Percentiles rank a stretch among this genome's conserved stretches.
These are phyloP conservation scores for Girardia tigrina DNA, from an alignment of 2,888 invertebrate genomes.

Conservation along the genomic window DNA sequence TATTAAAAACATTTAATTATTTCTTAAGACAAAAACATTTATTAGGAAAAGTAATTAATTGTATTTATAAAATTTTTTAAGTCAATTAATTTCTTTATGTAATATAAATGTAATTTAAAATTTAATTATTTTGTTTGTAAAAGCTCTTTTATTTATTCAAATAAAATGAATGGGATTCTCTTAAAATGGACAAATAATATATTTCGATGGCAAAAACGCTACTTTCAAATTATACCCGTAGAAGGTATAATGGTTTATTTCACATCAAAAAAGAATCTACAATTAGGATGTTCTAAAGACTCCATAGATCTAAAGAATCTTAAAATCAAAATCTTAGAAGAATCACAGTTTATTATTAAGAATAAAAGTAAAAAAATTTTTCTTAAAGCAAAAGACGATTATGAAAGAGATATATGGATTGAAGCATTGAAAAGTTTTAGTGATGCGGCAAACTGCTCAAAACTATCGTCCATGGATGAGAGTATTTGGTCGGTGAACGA, in stretches of 20 bases:
- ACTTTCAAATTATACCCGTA: not conserved
- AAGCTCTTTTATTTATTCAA: too few relatives aligned
- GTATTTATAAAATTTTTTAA: too few relatives aligned
- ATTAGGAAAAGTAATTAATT: too few relatives aligned
- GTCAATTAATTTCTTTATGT: too few relatives aligned
- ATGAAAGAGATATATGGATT: not conserved
- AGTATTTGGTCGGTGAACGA: not conserved
- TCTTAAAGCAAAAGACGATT: not conserved
- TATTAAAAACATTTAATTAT: too few relatives aligned
- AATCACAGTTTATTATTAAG: not conserved
- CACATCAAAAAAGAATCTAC: not conserved
- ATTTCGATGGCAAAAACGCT: not conserved
- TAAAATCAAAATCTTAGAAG: not conserved
- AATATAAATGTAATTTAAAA: too few relatives aligned
- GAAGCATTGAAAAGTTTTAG: not conserved
- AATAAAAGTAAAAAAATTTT: not conserved
- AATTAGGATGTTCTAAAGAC: not conserved
- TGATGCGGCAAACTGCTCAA: not conserved
- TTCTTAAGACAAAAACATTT: too few relatives aligned
- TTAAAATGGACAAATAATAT: conserved; percentile 18
- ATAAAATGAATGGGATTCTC: not conserved
- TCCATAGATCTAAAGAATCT: not conserved
- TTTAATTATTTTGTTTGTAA: too few relatives aligned
- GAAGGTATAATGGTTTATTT: not conserved
- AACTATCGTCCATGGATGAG: too few relatives aligned